Evolutionary conservation across 30 jellyfish, hydroid and myxozoan genomes (phyloP), one percentile per base, ranked within the genome.

Genomic region (Hydractinia echinata): DNA sequence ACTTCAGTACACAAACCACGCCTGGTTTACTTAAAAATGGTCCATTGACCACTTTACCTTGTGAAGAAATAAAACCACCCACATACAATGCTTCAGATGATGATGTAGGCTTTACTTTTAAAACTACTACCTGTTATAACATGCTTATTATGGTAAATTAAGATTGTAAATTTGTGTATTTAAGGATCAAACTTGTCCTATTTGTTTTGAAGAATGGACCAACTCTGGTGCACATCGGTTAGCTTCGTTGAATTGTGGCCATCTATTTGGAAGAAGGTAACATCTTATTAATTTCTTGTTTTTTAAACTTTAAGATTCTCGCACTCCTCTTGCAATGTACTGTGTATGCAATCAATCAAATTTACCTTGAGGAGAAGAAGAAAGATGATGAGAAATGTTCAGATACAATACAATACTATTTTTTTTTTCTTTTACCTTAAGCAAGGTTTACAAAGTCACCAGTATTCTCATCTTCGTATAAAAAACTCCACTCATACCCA

Each of bases 171-270:
- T 72, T 48, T 21, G 67, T 7, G 44, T 50, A 6, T 49, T 72
- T 16, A 55, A 90, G 97, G 94, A 54, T 20, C 97, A 90, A 77
- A 87, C 94, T 7, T 90, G 97, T 64, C 97, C 97, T 53, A 81
- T 90, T 8, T 90, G 97, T 77, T 90, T 90, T 86, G 97, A 90
- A 89, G 90, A 87, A 18, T 90, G 97, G 97, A 70, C 97, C 13
- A 90, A 86, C 78, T 85, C 98, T 69, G 98, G 98, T 7, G 72
- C 95, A 61, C 98, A 92, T 87, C 88, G 98, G 14, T 81, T 92
- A 39, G 84, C 85, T 4, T 86, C 96, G 4, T 61, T 92, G 8
- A 77, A 55, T 7, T 92, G 98, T 83, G 98, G 98, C 7, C 98
- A 92, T 79, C 61, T 92, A 18, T 92, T 92, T 92, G 98, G 98